A percentile compares a stretch with the other conserved stretches of the same genome.
These are phyloP conservation scores for Apamea crenata DNA, from an alignment of 2,888 invertebrate genomes.

Conservation along the genomic window DNA sequence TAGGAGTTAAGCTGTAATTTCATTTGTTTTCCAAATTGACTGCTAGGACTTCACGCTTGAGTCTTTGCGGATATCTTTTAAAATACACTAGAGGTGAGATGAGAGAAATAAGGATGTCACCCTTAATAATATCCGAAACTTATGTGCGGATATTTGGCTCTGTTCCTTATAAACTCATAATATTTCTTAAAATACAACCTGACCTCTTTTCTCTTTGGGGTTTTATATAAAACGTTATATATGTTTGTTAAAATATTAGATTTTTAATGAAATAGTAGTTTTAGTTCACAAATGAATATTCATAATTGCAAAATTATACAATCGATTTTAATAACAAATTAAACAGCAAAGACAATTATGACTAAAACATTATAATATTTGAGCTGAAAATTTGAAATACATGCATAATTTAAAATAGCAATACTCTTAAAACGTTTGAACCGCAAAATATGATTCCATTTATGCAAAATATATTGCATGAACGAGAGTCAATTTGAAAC, in stretches of 20 bases:
- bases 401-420: constrained; percentile 28
- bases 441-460: constrained; percentile 49
- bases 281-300: constrained; percentile 12
- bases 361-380: constrained; percentile 19
- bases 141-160: constrained; percentile 9
- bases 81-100: constrained; percentile 48
- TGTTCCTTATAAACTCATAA: neutral
- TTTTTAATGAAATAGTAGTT: neutral
- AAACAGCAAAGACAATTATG: neutral
- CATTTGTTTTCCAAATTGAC: constrained; percentile 21
- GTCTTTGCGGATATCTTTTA: constrained; percentile 32
- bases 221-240: neutral
- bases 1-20: neutral
- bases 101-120: constrained; percentile 30
- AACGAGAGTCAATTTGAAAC: constrained; percentile 47
- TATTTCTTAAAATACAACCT: neutral
- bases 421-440: constrained; percentile 35
- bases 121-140: constrained; percentile 36
- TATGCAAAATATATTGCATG: constrained; percentile 46
- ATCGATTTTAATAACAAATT: constrained; percentile 18
- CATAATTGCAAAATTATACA: neutral
- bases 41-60: neutral
- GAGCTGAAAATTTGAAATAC: constrained; percentile 23
- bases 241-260: neutral
- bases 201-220: too few relatives aligned